Percentiles rank a stretch among this genome's conserved stretches.
phyloP scores from a whole-genome alignment of 2,113 vertebrate species.

The Pardalotus punctatus region DNA sequence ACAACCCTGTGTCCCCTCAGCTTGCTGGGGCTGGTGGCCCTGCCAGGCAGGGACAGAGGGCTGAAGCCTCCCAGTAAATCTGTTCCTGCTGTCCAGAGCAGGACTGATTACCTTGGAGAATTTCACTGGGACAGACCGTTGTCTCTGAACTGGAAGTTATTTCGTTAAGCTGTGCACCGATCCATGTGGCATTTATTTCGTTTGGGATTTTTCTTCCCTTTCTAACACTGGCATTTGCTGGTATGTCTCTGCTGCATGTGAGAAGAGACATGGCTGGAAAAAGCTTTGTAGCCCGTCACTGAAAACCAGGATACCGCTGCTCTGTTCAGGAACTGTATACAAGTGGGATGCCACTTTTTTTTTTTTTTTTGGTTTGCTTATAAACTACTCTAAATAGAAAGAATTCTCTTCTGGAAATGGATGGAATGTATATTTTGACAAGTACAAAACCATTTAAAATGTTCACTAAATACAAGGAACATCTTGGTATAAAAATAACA shows the following conservation, averaged over 20 bases:
- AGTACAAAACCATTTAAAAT: constrained; percentile 73
- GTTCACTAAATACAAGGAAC: constrained; percentile 69
- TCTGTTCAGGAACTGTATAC: not conserved
- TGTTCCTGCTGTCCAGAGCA: not conserved
- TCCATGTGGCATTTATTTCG: not conserved
- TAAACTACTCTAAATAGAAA: constrained; percentile 61
- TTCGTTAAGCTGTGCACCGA: not conserved
- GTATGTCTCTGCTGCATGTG: not conserved
- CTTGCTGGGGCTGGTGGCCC: not conserved
- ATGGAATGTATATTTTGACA: constrained; percentile 77
- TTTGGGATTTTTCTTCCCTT: not conserved
- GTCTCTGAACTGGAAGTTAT: not conserved
- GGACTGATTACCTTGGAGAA: not conserved
- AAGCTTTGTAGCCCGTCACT: not conserved
- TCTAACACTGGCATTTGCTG: constrained; percentile 46
- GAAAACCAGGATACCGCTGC: constrained; percentile 2
- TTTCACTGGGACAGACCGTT: not conserved
- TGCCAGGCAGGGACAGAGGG: not conserved
- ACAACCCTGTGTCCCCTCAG: not conserved
- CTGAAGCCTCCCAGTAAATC: not conserved
- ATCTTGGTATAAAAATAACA: constrained; percentile 75
- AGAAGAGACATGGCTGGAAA: not conserved
- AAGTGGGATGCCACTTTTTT: not conserved
- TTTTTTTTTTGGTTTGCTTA: constrained; percentile 7
- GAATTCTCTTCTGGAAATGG: constrained; percentile 55